A percentile compares a stretch with the other conserved stretches of the same genome.
Evolutionary conservation across 2,888 invertebrate species (phyloP).

Genomic region (Carcina quercana): DNA sequence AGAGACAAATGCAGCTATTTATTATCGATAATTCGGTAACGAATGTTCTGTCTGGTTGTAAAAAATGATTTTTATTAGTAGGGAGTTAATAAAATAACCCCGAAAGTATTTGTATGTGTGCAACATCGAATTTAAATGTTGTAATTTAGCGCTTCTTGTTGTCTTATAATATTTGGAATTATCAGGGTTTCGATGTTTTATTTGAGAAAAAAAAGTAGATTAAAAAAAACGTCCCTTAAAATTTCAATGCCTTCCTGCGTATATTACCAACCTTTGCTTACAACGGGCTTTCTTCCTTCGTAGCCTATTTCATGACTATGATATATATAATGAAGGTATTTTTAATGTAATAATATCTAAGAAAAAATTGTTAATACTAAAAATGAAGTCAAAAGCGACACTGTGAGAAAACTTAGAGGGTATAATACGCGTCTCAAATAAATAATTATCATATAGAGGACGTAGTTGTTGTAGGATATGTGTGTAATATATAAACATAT

Average conservation of each 20-base stretch:
- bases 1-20: background rate
- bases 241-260: slow-evolving; percentile 29
- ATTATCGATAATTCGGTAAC: background rate
- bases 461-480: slow-evolving; percentile 62
- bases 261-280: slow-evolving; percentile 32
- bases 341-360: slow-evolving; percentile 44
- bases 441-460: slow-evolving; percentile 63
- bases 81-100: slow-evolving; percentile 35
- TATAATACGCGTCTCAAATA: slow-evolving; percentile 58
- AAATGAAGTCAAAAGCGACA: slow-evolving; percentile 71
- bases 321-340: slow-evolving; percentile 40
- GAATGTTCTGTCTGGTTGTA: background rate
- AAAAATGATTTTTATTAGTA: slow-evolving; percentile 37
- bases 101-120: slow-evolving; percentile 44
- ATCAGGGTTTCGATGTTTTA: slow-evolving; percentile 69
- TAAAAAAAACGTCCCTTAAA: slow-evolving; percentile 37
- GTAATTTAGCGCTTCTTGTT: slow-evolving; percentile 61
- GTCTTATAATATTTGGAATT: slow-evolving; percentile 63
- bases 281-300: slow-evolving; percentile 40
- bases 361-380: slow-evolving; percentile 61
- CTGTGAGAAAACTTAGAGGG: slow-evolving; percentile 71
- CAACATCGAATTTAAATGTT: slow-evolving; percentile 72
- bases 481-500: slow-evolving; percentile 23
- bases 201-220: slow-evolving; percentile 55
- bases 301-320: slow-evolving; percentile 34